Percentiles rank a stretch among this genome's conserved stretches.
Evolutionary conservation across 2,797 vertebrate genomes (phyloP).

Genomic region (Potorous gilbertii): DNA sequence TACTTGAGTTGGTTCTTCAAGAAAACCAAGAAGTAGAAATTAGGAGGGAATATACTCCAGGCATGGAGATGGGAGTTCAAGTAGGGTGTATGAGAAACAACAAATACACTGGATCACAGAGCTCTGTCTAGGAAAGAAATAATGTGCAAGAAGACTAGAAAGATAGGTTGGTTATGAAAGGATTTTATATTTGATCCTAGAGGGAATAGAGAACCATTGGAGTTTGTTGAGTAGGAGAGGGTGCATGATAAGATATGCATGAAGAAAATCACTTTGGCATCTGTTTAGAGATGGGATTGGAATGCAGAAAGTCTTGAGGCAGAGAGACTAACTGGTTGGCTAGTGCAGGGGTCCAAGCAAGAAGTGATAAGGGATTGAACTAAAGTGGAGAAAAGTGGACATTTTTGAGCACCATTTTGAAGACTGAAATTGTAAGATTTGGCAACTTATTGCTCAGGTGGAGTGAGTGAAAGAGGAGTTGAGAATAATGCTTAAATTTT

Average conservation of each 20-base stretch:
- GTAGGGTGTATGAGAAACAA: neutral
- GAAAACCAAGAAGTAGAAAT: neutral
- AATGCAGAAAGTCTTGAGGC: neutral
- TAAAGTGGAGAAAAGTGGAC: neutral
- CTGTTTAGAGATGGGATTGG: neutral
- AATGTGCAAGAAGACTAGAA: neutral
- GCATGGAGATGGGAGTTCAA: neutral
- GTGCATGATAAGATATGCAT: neutral
- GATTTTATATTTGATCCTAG: neutral
- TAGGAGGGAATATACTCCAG: neutral
- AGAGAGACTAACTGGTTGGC: neutral
- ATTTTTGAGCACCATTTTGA: neutral
- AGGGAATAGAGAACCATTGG: neutral
- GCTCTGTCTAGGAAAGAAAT: neutral
- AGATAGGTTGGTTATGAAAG: neutral
- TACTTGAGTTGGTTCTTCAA: neutral
- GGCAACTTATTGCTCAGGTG: neutral
- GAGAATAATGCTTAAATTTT: neutral
- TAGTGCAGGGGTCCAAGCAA: neutral
- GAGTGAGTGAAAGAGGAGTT: neutral
- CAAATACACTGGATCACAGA: neutral
- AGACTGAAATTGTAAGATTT: too few relatives aligned
- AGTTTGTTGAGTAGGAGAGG: neutral
- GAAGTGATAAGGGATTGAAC: neutral
- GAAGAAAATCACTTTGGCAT: neutral